phyloP scores from a whole-genome alignment of 1,140 invertebrate genomes.

The Lasioglossum albipes region DNA sequence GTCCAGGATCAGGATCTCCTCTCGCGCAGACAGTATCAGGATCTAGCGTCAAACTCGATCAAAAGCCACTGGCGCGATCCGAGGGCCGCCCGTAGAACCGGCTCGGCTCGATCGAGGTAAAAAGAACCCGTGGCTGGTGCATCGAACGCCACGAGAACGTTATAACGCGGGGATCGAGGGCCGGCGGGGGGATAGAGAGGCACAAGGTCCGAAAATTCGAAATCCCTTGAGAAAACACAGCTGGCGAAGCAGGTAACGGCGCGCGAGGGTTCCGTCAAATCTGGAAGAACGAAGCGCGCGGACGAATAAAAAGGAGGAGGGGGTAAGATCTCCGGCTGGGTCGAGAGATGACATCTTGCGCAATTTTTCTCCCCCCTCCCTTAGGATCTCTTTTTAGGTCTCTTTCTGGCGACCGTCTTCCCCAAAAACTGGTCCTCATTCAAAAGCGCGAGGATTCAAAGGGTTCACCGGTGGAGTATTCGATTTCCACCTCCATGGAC shows the following conservation, averaged over 20 bases:
- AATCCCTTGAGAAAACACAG: conserved; percentile 79
- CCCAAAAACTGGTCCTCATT: conserved; percentile 44
- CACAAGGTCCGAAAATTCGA: conserved; percentile 61
- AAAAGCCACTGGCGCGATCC: conserved; percentile 55
- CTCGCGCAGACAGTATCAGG: conserved; percentile 71
- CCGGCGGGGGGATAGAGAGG: conserved; percentile 7
- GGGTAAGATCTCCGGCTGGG: neutral
- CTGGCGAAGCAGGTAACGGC: conserved; percentile 63
- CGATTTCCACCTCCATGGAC: conserved; percentile 50
- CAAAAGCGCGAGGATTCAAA: conserved; percentile 64
- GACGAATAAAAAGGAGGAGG: too few relatives aligned
- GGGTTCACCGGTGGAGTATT: conserved; percentile 67
- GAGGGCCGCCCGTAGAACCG: conserved; percentile 28
- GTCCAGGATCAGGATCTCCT: conserved; percentile 61
- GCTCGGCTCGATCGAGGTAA: conserved; percentile 9
- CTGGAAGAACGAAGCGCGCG: conserved; percentile 43
- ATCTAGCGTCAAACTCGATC: conserved; percentile 76
- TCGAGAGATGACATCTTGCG: conserved; percentile 75
- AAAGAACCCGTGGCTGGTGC: conserved; percentile 6
- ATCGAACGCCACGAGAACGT: neutral
- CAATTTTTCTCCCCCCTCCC: conserved; percentile 69
- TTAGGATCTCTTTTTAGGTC: conserved; percentile 29
- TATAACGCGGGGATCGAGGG: neutral
- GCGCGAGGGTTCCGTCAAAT: conserved; percentile 50
- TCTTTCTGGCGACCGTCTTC: conserved; percentile 39